Base-by-base conservation (phyloP, 2,888 invertebrate genomes). In the Melieria omissa region DNA sequence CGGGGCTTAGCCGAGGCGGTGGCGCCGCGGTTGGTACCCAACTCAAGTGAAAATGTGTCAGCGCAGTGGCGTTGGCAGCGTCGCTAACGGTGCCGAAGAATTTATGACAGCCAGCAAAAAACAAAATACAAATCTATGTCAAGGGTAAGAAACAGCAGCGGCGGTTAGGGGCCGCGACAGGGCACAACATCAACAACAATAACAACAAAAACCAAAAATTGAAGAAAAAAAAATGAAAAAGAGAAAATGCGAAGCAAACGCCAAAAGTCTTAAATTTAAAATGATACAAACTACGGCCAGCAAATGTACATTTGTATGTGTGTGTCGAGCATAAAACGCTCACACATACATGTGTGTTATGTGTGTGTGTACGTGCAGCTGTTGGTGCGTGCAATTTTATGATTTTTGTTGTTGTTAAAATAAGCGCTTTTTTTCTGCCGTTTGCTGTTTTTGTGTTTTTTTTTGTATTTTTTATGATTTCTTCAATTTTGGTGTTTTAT, bases 341-440 rank as follows among this genome's bases (percentile, higher is more conserved):
- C 2, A 29, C 29, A 29, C 29, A 29, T 29, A 29, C 29, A 29
- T 29, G 29, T 29, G 29, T 29, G 1, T 1, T 16, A 2, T 16
- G 16, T 16, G 16, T 2, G 16, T 16, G 16, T 16, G 16, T 16
- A 16, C 16, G 16, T 16, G 16, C 16, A 16, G 16, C 16, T 16
- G 16, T 16, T 29, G 52, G 61, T 61, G 10, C n/a, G 16, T n/a
- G 60, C 47, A 61, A 61, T 67, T 67, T 61, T 61, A 67, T 61
- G 42, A 42, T 61, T 60, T 67, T 67, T 52, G 12, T 5, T 10
- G 12, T 47, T 44, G 61, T 61, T 52, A 60, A 52, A 16, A 14
- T 42, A 49, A 61, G 61, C 44, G 49, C 16, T 49, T 61, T 47
- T 16, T n/a, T 41, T 12, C 45, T n/a, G 16, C 44, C 16, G 44